Base-by-base conservation (phyloP, 2,888 invertebrate species). In the Drosophila demipolita region DNA sequence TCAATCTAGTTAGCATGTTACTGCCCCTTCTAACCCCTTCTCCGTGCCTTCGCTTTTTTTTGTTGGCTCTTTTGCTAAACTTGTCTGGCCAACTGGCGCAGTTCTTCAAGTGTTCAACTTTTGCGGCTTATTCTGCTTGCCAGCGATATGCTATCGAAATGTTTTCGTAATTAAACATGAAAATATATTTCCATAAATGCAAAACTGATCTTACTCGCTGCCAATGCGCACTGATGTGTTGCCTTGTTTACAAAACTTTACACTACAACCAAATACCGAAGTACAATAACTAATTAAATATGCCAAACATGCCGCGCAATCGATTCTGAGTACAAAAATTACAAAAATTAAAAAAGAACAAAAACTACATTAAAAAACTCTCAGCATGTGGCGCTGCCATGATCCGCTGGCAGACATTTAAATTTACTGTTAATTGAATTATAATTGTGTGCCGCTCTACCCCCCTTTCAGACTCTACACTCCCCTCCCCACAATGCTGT, bases 341-440 rank as follows among this genome's bases (percentile, higher is more conserved):
- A 29, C 29, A 17, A 49, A 26, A 42, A 42, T 20, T 3, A 12
- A n/a, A 40, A 40, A 50, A 50, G 11, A 29, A 29, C 49, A 29
- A 29, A 29, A 49, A 11, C 32, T 53, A 12, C 40, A 53, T 15
- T 35, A 35, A 33, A 33, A 48, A 36, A 71, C 48, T 67, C 73
- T 49, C 78, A 73, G 83, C 83, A 83, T 83, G 86, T 76, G 83
- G 83, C 81, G 67, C 73, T 66, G 72, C 49, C 54, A 62, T 52
- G 38, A 32, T 40, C 52, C 38, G 49, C 20, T 50, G 70, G 57
- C 55, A 53, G 67, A 72, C 68, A 8, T 73, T 77, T 63, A 64
- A 73, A 75, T 85, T 70, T 76, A 83, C 75, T 73, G 88, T 86
- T 86, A 86, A 86, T 86, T 86, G 83, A 86, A 88, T 83, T 88